Percentiles rank a stretch among this genome's conserved stretches.
Conservation (phyloP, 2,797 vertebrate genomes). For the Hyperoplus lanceolatus region DNA sequence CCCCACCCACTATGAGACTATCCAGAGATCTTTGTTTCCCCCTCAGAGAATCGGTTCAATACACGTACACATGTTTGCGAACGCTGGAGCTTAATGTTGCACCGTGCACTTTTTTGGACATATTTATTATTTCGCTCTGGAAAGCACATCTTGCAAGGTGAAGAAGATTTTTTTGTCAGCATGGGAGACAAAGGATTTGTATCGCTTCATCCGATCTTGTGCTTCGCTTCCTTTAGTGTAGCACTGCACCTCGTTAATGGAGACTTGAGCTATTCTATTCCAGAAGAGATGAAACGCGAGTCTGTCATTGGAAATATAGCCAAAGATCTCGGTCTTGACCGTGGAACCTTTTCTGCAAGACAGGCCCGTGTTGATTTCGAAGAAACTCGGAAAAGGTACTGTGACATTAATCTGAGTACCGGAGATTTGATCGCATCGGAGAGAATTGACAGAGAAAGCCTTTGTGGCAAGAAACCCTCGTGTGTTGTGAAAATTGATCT, state of each 20-base stretch:
- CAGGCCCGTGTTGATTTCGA: constrained; percentile 66
- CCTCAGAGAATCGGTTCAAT: background rate
- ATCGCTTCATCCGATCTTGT: background rate
- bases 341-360: constrained; percentile 41
- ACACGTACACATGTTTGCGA: accelerated
- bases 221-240: constrained; percentile 17
- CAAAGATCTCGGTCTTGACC: constrained; percentile 61
- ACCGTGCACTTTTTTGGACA: accelerated
- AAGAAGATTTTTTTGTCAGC: background rate
- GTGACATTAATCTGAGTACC: constrained; percentile 68
- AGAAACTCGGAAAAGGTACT: constrained; percentile 59
- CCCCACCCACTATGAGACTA: constrained; percentile 7
- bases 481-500: constrained; percentile 79
- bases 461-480: constrained; percentile 69
- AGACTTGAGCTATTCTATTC: constrained; percentile 81
- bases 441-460: constrained; percentile 81
- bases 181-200: constrained; percentile 49
- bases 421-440: constrained; percentile 70
- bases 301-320: constrained; percentile 59
- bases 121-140: background rate
- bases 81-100: accelerated
- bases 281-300: constrained; percentile 78
- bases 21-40: background rate
- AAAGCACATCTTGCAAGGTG: background rate
- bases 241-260: constrained; percentile 42